phyloP scores from a whole-genome alignment of 2,888 invertebrate genomes.

The Zaprionus lineosus region DNA sequence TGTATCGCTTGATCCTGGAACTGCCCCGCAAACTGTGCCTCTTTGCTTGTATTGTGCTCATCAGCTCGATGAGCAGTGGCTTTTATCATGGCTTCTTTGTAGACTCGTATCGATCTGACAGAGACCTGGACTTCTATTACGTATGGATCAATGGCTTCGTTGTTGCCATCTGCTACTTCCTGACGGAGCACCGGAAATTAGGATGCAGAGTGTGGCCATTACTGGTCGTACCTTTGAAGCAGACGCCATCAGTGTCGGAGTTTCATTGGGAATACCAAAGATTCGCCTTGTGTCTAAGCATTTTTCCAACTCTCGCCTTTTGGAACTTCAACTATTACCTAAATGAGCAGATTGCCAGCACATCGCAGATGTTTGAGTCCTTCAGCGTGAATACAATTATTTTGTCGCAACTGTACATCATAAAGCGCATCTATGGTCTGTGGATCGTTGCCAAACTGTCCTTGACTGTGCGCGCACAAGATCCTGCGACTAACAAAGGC shows the following conservation, averaged over 20 bases:
- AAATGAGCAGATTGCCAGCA: not conserved
- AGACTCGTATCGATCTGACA: not conserved
- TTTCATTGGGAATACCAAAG: not conserved
- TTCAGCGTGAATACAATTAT: constrained; percentile 3
- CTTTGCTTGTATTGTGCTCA: not conserved
- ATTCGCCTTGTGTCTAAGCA: not conserved
- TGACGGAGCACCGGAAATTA: not conserved
- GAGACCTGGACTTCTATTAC: not conserved
- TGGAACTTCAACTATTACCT: not conserved
- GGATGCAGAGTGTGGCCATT: not conserved
- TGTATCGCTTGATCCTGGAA: not conserved
- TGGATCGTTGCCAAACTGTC: constrained; percentile 6
- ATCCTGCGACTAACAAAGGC: too few relatives aligned
- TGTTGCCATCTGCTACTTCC: constrained; percentile 5
- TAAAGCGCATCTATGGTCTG: not conserved
- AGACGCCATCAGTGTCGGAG: not conserved
- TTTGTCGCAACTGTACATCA: constrained; percentile 1
- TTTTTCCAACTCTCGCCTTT: not conserved
- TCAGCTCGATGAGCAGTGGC: constrained; percentile 3
- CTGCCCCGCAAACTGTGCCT: constrained; percentile 6
- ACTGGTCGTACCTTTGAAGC: not conserved
- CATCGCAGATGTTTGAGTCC: not conserved
- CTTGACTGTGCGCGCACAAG: not conserved
- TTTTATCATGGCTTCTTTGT: constrained; percentile 10
- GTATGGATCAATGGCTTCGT: constrained; percentile 1